Evolutionary conservation across 92 coral and sea anemone genomes (phyloP), one percentile per base, ranked within the genome.

Genomic region (Porites evermanni): DNA sequence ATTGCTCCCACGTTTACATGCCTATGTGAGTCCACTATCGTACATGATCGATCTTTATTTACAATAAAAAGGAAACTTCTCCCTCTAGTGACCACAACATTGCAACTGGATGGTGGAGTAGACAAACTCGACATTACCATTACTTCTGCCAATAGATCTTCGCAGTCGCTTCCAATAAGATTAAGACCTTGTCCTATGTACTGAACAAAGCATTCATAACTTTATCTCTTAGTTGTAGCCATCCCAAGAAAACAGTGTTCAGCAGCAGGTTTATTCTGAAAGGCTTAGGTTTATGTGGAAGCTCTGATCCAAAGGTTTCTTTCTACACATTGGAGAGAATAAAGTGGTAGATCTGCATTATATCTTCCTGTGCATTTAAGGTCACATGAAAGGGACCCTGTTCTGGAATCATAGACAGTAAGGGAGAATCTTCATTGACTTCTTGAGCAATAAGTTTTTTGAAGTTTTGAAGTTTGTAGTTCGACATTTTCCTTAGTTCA

Each of bases 341-440:
- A 53, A 78, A 87, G 64, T 86, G 86, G 72, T 89, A 73, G 12
- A 79, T 77, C 54, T 75, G 47, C 16, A 92, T 73, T 6, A 68
- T 44, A 75, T 88, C 88, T 53, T 92, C 92, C 26, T 72, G 54
- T 23, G 65, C 89, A 83, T 92, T 90, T 13, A 89, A 82, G 32
- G 75, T 75, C 32, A 92, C 93, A 87, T 90, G 93, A 79, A 89
- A 92, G 8, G 93, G 89, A 4, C 93, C 91, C 78, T 89, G 95
- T 78, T 89, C 93, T 17, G 93, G 95, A 32, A 92, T 80, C 10
- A 92, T 77, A 12, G 89, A 78, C 6, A 65, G 53, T 7, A 81
- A 66, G 12, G 80, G 74, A 21, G 75, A 50, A 23, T 17, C 75
- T 64, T 85, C 74, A 52, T 77, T 61, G 18, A 68, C 64, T 24